Evolutionary conservation across 2,888 invertebrate genomes (phyloP).

Genomic region (Cheiracanthium punctorium): DNA sequence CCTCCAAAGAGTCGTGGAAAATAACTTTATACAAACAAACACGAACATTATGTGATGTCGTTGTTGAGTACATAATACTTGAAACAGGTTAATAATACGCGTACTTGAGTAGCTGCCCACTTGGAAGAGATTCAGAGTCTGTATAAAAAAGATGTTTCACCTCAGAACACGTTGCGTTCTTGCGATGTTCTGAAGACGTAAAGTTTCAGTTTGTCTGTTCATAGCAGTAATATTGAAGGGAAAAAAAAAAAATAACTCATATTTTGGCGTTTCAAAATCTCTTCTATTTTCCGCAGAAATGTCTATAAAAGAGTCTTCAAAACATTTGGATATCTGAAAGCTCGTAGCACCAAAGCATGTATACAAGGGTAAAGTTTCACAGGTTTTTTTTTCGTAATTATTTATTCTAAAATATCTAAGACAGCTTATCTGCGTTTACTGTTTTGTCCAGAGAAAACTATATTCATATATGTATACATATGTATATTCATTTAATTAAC

Average conservation of each 20-base stretch:
- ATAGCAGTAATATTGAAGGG: neutral
- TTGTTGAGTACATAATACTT: conserved; percentile 43
- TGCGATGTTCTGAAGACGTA: too few species aligned
- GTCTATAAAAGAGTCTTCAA: conserved; percentile 47
- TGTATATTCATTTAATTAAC: conserved; percentile 19
- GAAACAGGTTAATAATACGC: conserved; percentile 26
- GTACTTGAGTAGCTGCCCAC: conserved; percentile 54
- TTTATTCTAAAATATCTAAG: conserved; percentile 8
- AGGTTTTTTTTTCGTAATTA: conserved; percentile 18
- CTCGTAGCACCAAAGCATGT: conserved; percentile 67
- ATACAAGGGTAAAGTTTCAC: conserved; percentile 48
- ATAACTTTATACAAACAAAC: neutral
- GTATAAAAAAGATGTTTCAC: neutral
- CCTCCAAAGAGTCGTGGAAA: neutral
- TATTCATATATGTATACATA: conserved; percentile 22
- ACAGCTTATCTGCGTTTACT: conserved; percentile 1
- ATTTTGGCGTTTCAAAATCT: conserved; percentile 8
- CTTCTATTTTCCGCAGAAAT: conserved; percentile 16
- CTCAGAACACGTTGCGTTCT: too few species aligned
- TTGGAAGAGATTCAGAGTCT: conserved; percentile 33
- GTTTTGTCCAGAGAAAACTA: conserved; percentile 38
- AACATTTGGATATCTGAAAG: conserved; percentile 60
- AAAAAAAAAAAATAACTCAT: too few species aligned
- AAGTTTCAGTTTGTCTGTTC: neutral
- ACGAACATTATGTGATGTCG: conserved; percentile 11